A percentile compares a stretch with the other conserved stretches of the same genome.
Conservation (phyloP, 2,797 vertebrate species). For the Scolopax rusticola region DNA sequence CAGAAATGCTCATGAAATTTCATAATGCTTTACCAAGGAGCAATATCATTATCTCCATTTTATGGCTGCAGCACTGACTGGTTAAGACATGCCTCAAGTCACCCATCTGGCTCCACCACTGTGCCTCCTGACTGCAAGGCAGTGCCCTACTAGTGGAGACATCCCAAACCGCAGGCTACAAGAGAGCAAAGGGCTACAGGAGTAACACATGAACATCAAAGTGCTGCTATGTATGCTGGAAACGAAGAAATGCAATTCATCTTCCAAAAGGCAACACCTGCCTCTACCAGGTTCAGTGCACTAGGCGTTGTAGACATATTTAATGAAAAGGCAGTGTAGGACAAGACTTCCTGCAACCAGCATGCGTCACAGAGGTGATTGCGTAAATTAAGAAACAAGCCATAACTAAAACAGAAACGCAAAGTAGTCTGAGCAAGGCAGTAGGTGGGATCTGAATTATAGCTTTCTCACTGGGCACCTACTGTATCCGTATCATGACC, state of each 20-base stretch:
- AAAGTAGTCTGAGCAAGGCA: background rate
- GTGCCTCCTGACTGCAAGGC: background rate
- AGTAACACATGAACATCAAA: background rate
- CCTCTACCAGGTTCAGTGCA: background rate
- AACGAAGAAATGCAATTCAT: background rate
- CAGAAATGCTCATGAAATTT: conserved; percentile 24
- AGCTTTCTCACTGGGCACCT: background rate
- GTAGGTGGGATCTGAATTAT: background rate
- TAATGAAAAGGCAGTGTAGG: background rate
- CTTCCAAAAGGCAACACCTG: background rate
- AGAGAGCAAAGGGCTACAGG: background rate
- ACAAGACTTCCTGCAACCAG: background rate
- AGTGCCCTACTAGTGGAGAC: background rate
- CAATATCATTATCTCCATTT: conserved; percentile 19
- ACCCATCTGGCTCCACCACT: background rate
- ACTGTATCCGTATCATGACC: background rate
- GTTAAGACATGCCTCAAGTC: background rate
- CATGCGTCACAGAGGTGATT: background rate
- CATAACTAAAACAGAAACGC: background rate
- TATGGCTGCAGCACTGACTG: conserved; percentile 8
- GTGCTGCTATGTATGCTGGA: background rate
- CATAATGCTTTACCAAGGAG: conserved; percentile 9
- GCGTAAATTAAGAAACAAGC: background rate
- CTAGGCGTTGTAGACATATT: background rate
- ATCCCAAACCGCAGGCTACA: background rate